Evolutionary conservation across 2,797 vertebrate genomes (phyloP), one percentile per base, ranked within the genome.

Genomic region (Lophotriccus pileatus): DNA sequence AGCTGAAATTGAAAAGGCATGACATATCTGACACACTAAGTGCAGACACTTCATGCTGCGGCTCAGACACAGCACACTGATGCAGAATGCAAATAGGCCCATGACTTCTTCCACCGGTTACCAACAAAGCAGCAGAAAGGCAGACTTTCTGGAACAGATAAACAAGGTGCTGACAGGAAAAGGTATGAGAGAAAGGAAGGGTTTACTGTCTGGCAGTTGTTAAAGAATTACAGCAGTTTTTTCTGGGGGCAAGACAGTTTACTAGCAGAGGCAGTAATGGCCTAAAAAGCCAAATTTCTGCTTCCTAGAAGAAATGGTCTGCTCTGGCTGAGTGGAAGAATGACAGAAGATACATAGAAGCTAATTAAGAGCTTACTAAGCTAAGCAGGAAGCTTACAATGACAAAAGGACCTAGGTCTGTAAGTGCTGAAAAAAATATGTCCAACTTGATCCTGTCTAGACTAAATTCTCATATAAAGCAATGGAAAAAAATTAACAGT

Each of bases 21-120:
- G 90, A 80, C 68, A 46, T 63, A 82, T 56, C 92, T 80, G 92
- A 96, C 93, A 92, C 17, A 9, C 52, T 53, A 92, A 76, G 44
- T 2, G 6, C 81, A 87, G 94, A 91, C 91, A 80, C 36, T 85
- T 85, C 12, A 68, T 69, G 87, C 93, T 84, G 82, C 44, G 86
- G 76, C 64, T 82, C 67, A 92, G 92, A 92, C 89, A 37, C 75
- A 77, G 64, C 49, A 80, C 37, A n/a, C 84, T 36, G 64, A 84
- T 74, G 78, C 90, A 92, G 93, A 95, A 95, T 95, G 90, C 86
- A 93, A 90, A 94, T 43, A 81, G 34, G 55, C 67, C 36, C 67
- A 37, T n/a, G 63, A 43, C 36, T 69, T 69, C 67, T 89, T 84
- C 63, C 56, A 59, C 12, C 0, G 0, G 36, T 59, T 91, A 78